Evolutionary conservation across 92 coral and sea anemone genomes (phyloP).

Genomic region (Muricea muricata): DNA sequence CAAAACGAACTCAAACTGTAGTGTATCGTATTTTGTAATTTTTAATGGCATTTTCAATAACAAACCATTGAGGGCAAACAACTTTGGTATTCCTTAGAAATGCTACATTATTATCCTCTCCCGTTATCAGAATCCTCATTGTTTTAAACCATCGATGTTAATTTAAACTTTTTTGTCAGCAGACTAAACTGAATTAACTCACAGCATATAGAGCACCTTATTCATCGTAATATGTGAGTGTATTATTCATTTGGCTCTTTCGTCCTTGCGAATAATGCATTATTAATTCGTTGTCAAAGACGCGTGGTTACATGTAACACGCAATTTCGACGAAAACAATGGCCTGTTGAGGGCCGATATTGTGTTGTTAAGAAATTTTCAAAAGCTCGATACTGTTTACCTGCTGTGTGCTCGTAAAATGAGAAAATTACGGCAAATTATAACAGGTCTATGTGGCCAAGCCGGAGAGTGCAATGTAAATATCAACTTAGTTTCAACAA

Average conservation of each 20-base stretch:
- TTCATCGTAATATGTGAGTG: no score
- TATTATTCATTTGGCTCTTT: conserved; percentile 2
- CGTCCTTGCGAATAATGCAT: conserved; percentile 2
- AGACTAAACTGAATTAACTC: no score
- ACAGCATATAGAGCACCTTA: no score
- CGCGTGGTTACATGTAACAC: not conserved
- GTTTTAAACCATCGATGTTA: no score
- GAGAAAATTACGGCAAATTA: not conserved
- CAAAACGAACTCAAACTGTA: not conserved
- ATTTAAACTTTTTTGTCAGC: no score
- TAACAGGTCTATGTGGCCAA: not conserved
- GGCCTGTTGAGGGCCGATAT: not conserved
- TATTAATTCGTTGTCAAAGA: conserved; percentile 40
- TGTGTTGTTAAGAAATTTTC: not conserved
- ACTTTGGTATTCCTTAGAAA: not conserved
- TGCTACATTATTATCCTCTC: not conserved
- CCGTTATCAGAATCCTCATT: not conserved
- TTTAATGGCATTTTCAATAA: not conserved
- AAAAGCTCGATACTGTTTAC: not conserved
- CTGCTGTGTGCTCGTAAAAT: no score
- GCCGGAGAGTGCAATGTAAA: not conserved
- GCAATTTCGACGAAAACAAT: not conserved
- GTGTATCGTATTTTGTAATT: not conserved
- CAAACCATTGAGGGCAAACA: not conserved
- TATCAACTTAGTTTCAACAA: not conserved